phyloP scores from a whole-genome alignment of 2,888 invertebrate species.

The Drosophila robusta region DNA sequence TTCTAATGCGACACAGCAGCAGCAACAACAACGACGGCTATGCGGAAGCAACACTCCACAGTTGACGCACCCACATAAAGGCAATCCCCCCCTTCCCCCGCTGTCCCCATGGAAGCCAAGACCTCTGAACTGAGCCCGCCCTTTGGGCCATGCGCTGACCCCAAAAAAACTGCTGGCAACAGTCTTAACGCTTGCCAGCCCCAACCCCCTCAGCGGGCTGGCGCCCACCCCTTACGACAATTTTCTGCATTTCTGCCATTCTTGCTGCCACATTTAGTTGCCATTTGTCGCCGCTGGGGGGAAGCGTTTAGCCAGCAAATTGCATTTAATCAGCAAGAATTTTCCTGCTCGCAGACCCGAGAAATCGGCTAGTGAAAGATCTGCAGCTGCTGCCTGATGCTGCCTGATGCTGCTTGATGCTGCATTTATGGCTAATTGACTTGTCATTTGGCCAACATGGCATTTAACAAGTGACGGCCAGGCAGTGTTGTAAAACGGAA shows the following conservation, averaged over 20 bases:
- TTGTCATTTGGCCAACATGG: conserved; percentile 21
- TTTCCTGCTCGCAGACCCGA: conserved; percentile 24
- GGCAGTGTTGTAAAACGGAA: conserved; percentile 13
- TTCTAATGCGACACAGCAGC: conserved; percentile 57
- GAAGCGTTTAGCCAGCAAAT: conserved; percentile 47
- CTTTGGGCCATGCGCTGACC: conserved; percentile 26
- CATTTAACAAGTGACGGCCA: conserved; percentile 1
- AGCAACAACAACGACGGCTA: conserved; percentile 23
- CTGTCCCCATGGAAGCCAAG: not conserved
- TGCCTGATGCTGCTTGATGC: not conserved
- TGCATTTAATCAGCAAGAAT: conserved; percentile 49
- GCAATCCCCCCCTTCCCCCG: not conserved
- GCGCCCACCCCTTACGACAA: not conserved
- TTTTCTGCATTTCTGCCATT: not conserved
- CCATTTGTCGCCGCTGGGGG: conserved; percentile 31
- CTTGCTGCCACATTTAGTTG: not conserved
- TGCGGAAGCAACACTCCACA: conserved; percentile 44
- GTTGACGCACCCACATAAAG: conserved; percentile 44
- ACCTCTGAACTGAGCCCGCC: conserved; percentile 17
- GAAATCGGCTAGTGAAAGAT: conserved; percentile 6
- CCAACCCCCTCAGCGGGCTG: no score
- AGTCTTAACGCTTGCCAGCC: no score
- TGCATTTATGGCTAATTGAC: conserved; percentile 36
- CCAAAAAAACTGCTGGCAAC: conserved; percentile 30
- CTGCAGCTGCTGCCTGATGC: conserved; percentile 6